Conservation (phyloP, 2,888 invertebrate species). For the Drosophila colorata region DNA sequence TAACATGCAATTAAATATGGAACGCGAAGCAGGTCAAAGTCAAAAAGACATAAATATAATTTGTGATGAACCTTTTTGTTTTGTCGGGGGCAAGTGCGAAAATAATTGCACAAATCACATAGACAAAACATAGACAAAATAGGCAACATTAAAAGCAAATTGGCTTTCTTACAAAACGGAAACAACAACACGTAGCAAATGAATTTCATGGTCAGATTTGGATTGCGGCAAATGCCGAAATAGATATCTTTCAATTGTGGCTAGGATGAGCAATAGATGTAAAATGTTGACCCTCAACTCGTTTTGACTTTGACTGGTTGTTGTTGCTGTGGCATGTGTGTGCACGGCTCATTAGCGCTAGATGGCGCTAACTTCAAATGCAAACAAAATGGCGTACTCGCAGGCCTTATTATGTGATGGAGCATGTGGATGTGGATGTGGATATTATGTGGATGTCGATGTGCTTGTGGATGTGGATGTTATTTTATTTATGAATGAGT, state of each 20-base stretch:
- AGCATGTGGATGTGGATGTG: conserved; percentile 20
- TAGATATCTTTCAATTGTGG: conserved; percentile 45
- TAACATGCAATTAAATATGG: conserved; percentile 51
- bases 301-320: conserved; percentile 48
- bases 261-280: conserved; percentile 53
- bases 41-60: conserved; percentile 46
- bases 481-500: conserved; percentile 69
- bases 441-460: conserved; percentile 15
- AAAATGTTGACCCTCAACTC: conserved; percentile 56
- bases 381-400: conserved; percentile 62
- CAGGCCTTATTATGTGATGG: conserved; percentile 24
- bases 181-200: conserved; percentile 74
- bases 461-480: conserved; percentile 36
- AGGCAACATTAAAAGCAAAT: conserved; percentile 51
- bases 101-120: conserved; percentile 58
- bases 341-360: conserved; percentile 61
- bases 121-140: conserved; percentile 23
- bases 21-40: conserved; percentile 75
- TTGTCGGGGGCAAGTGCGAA: conserved; percentile 48
- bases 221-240: conserved; percentile 53
- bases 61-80: conserved; percentile 34
- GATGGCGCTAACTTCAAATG: conserved; percentile 66
- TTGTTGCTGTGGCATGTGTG: conserved; percentile 9
- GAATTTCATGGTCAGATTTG: conserved; percentile 77
- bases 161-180: conserved; percentile 76